phyloP scores from a whole-genome alignment of 2,888 invertebrate species.

The Erebia palarica region DNA sequence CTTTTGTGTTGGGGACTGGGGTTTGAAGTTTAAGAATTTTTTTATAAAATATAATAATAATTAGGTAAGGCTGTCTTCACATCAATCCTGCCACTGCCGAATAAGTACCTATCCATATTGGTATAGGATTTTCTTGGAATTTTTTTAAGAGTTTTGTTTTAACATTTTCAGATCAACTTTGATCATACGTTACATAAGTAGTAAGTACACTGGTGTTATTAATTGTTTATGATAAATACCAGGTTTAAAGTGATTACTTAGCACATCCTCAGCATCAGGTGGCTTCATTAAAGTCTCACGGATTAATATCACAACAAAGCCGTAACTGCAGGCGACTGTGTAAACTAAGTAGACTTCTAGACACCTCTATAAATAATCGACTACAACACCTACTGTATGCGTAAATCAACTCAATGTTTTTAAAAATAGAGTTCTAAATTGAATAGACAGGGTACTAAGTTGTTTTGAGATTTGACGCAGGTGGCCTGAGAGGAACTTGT shows the following conservation, averaged over 20 bases:
- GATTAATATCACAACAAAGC: slow-evolving; percentile 40
- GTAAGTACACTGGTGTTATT: too few species aligned
- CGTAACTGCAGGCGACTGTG: slow-evolving; percentile 33
- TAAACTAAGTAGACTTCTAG: slow-evolving; percentile 35
- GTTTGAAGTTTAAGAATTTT: not conserved
- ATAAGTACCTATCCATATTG: too few species aligned
- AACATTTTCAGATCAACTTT: too few species aligned
- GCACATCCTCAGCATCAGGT: slow-evolving; percentile 32
- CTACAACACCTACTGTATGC: not conserved
- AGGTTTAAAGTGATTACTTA: slow-evolving; percentile 9
- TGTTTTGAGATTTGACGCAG: slow-evolving; percentile 57
- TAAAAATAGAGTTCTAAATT: not conserved
- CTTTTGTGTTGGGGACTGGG: not conserved
- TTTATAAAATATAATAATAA: too few species aligned
- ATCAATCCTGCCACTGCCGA: too few species aligned
- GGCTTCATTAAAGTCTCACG: slow-evolving; percentile 31
- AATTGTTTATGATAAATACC: not conserved
- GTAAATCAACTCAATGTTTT: slow-evolving; percentile 5
- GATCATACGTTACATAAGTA: too few species aligned
- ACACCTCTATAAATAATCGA: slow-evolving; percentile 23
- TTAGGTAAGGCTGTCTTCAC: too few species aligned
- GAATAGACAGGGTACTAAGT: not conserved
- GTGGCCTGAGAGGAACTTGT: slow-evolving; percentile 50
- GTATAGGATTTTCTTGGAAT: too few species aligned
- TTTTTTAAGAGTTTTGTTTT: too few species aligned